Evolutionary conservation across 2,113 vertebrate species (phyloP).

Genomic region (Emberiza fucata): DNA sequence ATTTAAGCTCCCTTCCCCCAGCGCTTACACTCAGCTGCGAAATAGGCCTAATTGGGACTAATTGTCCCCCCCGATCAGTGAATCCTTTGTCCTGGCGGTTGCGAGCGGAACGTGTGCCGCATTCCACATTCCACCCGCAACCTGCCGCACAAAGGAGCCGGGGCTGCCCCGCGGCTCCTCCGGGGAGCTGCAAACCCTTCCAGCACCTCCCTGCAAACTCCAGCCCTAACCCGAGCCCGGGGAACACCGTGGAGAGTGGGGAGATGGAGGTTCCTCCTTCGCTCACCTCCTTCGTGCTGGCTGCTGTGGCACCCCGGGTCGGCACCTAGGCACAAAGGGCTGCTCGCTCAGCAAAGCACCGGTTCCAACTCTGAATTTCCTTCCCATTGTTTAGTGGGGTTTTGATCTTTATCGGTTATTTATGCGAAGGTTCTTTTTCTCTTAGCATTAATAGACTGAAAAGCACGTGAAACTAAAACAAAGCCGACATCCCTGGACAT

Average conservation of each 20-base stretch:
- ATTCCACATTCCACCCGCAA: neutral
- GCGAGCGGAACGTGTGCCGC: slow-evolving; percentile 42
- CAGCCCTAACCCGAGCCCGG: neutral
- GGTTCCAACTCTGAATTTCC: slow-evolving; percentile 47
- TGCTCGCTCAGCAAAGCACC: neutral
- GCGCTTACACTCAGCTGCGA: slow-evolving; percentile 59
- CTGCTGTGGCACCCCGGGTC: neutral
- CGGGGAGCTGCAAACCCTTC: neutral
- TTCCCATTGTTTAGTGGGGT: slow-evolving; percentile 28
- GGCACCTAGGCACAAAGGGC: neutral
- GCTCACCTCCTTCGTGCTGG: neutral
- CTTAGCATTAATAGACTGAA: neutral
- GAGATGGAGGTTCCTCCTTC: neutral
- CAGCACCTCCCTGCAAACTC: neutral
- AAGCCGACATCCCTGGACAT: slow-evolving; percentile 32
- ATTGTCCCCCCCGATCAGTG: slow-evolving; percentile 56
- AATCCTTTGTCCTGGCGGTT: slow-evolving; percentile 62
- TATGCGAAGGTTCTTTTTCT: slow-evolving; percentile 12
- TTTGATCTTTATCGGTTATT: slow-evolving; percentile 59
- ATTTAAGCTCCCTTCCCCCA: slow-evolving; percentile 43
- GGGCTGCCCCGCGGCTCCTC: neutral
- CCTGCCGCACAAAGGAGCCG: slow-evolving; percentile 42
- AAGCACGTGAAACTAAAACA: slow-evolving; percentile 49
- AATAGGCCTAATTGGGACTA: slow-evolving; percentile 74
- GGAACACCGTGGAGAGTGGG: neutral